Evolutionary conservation across 1,140 invertebrate species (phyloP).

Genomic region (Chrysoperla carnea): DNA sequence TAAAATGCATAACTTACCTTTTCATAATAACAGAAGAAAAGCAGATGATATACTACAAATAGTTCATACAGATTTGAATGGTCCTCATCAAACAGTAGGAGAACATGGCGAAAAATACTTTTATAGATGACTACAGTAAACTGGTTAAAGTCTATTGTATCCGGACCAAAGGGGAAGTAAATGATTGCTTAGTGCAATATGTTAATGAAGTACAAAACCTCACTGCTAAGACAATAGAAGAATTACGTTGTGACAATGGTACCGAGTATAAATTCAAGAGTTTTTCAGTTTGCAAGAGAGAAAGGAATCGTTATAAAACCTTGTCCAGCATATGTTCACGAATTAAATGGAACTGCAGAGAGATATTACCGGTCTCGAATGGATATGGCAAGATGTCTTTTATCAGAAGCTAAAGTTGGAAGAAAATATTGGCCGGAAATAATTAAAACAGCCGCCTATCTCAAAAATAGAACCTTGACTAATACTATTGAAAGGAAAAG

Average conservation of each 20-base stretch:
- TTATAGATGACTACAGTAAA: conserved; percentile 20
- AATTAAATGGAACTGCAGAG: conserved; percentile 21
- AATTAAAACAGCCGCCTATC: conserved; percentile 11
- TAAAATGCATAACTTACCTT: background rate
- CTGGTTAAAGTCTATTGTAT: conserved; percentile 17
- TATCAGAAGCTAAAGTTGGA: conserved; percentile 12
- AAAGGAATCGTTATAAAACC: conserved; percentile 16
- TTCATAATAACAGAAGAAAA: background rate
- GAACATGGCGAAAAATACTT: conserved; percentile 14
- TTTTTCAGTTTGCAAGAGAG: conserved; percentile 7
- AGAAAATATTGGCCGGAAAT: conserved; percentile 18
- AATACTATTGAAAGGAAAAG: no score
- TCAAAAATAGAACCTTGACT: conserved; percentile 17
- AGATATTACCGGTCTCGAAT: conserved; percentile 17
- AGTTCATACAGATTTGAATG: conserved; percentile 20
- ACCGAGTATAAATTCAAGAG: conserved; percentile 15
- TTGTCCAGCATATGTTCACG: conserved; percentile 20
- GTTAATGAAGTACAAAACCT: conserved; percentile 11
- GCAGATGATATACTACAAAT: conserved; percentile 13
- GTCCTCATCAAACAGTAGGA: conserved; percentile 16
- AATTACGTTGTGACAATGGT: conserved; percentile 22
- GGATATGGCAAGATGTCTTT: conserved; percentile 9
- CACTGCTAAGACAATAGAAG: conserved; percentile 15
- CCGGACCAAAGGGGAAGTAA: conserved; percentile 16
- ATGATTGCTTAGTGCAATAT: conserved; percentile 10